These are phyloP conservation scores for Holothuria glaberrima DNA, from an alignment of 35 echinoderm and acorn worm genomes.

Conservation along the genomic window DNA sequence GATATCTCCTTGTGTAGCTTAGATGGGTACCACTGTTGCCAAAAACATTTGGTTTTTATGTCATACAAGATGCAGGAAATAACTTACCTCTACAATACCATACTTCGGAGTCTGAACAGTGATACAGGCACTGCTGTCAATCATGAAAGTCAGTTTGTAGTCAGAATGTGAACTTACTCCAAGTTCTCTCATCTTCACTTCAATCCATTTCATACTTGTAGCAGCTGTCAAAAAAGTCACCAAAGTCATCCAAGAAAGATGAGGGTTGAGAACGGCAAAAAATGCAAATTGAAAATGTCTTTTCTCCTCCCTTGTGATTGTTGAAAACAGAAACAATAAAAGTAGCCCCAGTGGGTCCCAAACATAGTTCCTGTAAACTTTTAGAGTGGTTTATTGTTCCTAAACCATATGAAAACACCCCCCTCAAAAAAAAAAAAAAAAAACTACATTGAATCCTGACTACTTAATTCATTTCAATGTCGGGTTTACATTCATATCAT, in stretches of 20 bases:
- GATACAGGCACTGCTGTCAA: slow-evolving; percentile 91
- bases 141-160: slow-evolving; percentile 92
- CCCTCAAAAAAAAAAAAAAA: no score
- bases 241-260: background rate
- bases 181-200: slow-evolving; percentile 93
- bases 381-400: no score
- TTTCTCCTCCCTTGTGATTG: background rate
- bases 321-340: no score
- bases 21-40: no score
- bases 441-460: no score
- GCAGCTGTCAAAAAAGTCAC: slow-evolving; percentile 69
- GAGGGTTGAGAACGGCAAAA: background rate
- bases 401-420: no score
- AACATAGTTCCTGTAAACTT: no score
- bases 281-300: background rate
- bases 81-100: slow-evolving; percentile 84
- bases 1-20: no score
- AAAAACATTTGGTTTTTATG: no score
- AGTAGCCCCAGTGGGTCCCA: no score
- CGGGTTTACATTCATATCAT: no score
- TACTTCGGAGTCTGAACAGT: slow-evolving; percentile 89
- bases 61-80: background rate
- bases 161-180: slow-evolving; percentile 79
- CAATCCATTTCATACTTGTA: slow-evolving; percentile 98
- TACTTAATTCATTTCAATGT: no score